Percentiles rank a stretch among this genome's conserved stretches.
Conservation (phyloP, 2,113 vertebrate genomes). For the Cyrtonyx montezumae region DNA sequence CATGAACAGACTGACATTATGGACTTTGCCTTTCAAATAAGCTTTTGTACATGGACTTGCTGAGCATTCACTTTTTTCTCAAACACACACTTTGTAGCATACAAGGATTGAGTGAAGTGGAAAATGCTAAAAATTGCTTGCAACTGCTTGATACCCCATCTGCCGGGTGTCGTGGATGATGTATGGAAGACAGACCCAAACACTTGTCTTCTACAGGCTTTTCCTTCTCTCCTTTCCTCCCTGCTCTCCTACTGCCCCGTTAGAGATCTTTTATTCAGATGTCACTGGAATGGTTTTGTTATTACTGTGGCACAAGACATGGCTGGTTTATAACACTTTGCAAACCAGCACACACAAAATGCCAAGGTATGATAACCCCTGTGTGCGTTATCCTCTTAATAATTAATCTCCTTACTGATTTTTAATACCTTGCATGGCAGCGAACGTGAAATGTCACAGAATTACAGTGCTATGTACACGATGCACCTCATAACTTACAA, state of each 20-base stretch:
- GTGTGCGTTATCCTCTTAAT: neutral
- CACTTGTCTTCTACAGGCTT: neutral
- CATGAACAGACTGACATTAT: neutral
- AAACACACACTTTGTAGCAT: neutral
- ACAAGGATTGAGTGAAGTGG: neutral
- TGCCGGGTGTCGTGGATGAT: neutral
- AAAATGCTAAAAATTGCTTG: neutral
- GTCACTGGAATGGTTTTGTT: neutral
- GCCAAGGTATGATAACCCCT: neutral
- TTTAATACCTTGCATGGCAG: neutral
- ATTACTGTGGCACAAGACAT: neutral
- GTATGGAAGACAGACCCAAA: neutral
- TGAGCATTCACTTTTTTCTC: neutral
- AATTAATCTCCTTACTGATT: neutral
- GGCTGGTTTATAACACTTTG: neutral
- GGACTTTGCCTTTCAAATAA: constrained; percentile 15
- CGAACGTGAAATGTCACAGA: neutral
- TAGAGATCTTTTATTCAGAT: neutral
- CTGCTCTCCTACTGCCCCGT: neutral
- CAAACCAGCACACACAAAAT: neutral
- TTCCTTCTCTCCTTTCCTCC: neutral
- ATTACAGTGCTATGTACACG: fast-evolving
- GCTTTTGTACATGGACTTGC: neutral
- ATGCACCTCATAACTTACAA: fast-evolving
- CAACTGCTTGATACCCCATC: neutral